Evolutionary conservation across 2,888 invertebrate genomes (phyloP), one percentile per base, ranked within the genome.

Genomic region (Phrixothrix hirtus): DNA sequence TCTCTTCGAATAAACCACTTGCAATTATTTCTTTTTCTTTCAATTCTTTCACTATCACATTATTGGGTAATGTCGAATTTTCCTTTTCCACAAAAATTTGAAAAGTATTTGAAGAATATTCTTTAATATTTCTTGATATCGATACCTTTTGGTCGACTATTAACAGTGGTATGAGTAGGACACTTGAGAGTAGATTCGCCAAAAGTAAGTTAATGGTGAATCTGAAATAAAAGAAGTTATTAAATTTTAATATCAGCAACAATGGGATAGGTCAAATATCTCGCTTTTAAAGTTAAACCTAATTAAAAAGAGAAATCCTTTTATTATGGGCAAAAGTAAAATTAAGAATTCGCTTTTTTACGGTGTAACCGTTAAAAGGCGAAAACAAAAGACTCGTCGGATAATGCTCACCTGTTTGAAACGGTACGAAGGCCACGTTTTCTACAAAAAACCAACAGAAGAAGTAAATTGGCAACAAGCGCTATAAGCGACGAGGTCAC

Each of bases 391-490:
- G 10, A 7, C 2, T 12, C 10, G 34, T n/a, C 13, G 5, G 9
- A 34, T 68, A 12, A 13, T 51, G 71, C 79, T 78, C 77, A 88
- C 88, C 87, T 83, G 80, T 90, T 89, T 50, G 89, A 89, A 64
- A 89, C 84, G 60, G 88, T 89, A 67, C 89, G 80, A 37, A 89
- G 78, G 36, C 86, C 84, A 39, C 89, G 85, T 61, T 87, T 80
- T 65, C 85, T 79, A 71, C 85, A 83, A 76, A 90, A 89, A 38
- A 89, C 86, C 61, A 89, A 76, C 61, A 90, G 79, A 47, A 89
- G 84, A 61, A 87, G 79, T 37, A 82, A 81, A 72, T 90, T 90
- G 66, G 87, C 85, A 52, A 85, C 79, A 45, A 88, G 80, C 47
- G 89, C 87, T 62, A 86, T 81, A 38, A 74, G 65, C 13, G 75